Evolutionary conservation across 1,140 invertebrate genomes (phyloP).

Genomic region (Ips nitidus): DNA sequence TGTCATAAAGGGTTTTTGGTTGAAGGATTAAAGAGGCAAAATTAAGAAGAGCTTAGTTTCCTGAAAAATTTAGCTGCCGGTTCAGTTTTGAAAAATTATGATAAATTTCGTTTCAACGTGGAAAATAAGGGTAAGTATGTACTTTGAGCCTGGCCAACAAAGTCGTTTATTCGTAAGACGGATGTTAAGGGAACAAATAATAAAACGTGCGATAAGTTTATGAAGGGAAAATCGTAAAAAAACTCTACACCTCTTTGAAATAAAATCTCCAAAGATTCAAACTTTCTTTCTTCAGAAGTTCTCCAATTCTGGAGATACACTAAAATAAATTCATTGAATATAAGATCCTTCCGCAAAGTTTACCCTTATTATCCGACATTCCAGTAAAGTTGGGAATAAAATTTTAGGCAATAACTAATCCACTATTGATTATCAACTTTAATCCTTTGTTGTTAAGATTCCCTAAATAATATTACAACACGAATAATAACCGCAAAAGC

Average conservation of each 20-base stretch:
- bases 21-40: background rate
- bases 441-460: background rate
- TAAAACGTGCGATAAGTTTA: conserved; percentile 21
- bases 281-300: conserved; percentile 27
- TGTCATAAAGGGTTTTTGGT: background rate
- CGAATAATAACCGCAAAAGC: conserved; percentile 8
- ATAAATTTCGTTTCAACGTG: conserved; percentile 9
- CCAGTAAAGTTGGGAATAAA: conserved; percentile 18
- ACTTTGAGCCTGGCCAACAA: no score
- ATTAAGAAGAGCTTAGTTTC: background rate
- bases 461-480: no score
- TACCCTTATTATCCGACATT: conserved; percentile 32
- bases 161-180: no score
- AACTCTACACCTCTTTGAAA: conserved; percentile 26
- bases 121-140: no score
- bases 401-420: conserved; percentile 28
- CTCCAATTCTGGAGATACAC: conserved; percentile 21
- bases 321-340: conserved; percentile 24
- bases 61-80: conserved; percentile 15
- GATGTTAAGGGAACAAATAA: background rate
- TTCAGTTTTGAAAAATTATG: conserved; percentile 8
- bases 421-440: conserved; percentile 20
- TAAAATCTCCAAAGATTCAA: conserved; percentile 32
- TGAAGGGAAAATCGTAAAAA: conserved; percentile 19
- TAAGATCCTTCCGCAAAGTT: conserved; percentile 20